Conservation (phyloP, 1,140 invertebrate species). For the Eumeta japonica region DNA sequence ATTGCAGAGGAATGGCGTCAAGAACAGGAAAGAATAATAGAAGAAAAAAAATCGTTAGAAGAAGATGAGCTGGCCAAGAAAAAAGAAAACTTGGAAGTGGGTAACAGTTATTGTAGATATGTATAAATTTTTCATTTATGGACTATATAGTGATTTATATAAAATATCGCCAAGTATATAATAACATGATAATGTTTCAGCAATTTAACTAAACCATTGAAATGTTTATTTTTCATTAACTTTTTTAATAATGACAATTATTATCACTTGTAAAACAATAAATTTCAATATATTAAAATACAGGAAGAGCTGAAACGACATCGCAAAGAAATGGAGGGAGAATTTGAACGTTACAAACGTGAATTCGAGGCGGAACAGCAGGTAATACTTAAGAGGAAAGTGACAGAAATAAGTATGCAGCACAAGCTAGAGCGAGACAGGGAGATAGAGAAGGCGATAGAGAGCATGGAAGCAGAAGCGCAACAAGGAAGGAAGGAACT, state of each 20-base stretch:
- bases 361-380: conserved; percentile 44
- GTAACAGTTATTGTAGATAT: background rate
- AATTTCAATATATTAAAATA: too few relatives aligned
- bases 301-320: conserved; percentile 39
- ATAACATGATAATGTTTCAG: too few relatives aligned
- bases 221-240: too few relatives aligned
- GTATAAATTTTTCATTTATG: background rate
- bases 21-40: conserved; percentile 34
- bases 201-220: too few relatives aligned
- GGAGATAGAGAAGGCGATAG: conserved; percentile 54
- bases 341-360: conserved; percentile 41
- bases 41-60: conserved; percentile 23
- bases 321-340: conserved; percentile 29
- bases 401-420: conserved; percentile 45
- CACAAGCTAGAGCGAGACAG: conserved; percentile 46
- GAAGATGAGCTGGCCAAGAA: conserved; percentile 34
- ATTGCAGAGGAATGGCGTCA: conserved; percentile 38
- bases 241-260: too few relatives aligned
- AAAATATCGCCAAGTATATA: too few relatives aligned
- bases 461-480: conserved; percentile 52
- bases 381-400: conserved; percentile 35
- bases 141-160: background rate
- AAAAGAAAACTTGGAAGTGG: conserved; percentile 32
- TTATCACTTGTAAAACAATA: too few relatives aligned
- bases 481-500: conserved; percentile 45